Conservation (phyloP, 2,797 vertebrate species). For the Urophycis tenuis region DNA sequence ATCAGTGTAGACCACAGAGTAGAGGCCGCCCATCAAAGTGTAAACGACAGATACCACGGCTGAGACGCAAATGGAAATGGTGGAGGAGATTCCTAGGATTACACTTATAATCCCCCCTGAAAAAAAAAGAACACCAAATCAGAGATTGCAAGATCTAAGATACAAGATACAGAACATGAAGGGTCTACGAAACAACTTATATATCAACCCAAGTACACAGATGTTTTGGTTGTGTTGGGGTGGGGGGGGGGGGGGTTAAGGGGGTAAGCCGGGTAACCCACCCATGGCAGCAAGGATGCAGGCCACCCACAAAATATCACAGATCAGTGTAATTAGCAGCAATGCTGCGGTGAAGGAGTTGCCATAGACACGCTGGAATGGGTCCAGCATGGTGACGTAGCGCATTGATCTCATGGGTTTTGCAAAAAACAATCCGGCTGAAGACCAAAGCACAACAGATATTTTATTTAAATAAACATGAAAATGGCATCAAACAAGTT, state of each 20-base stretch:
- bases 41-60: slow-evolving; percentile 67
- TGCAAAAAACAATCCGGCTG: slow-evolving; percentile 56
- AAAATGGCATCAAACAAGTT: not conserved
- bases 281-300: slow-evolving; percentile 70
- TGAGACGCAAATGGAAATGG: slow-evolving; percentile 63
- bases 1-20: slow-evolving; percentile 76
- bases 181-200: not conserved
- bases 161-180: no score
- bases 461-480: not conserved
- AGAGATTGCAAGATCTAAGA: not conserved
- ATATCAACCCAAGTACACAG: no score
- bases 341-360: slow-evolving; percentile 62
- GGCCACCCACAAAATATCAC: slow-evolving; percentile 72
- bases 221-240: not conserved
- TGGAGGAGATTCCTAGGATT: slow-evolving; percentile 60
- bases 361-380: slow-evolving; percentile 62
- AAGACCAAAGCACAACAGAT: slow-evolving; percentile 8
- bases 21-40: slow-evolving; percentile 73
- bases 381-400: slow-evolving; percentile 74
- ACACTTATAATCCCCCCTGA: slow-evolving; percentile 71
- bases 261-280: slow-evolving; percentile 50
- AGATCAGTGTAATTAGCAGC: slow-evolving; percentile 64
- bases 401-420: slow-evolving; percentile 73
- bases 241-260: not conserved
- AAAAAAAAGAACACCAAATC: slow-evolving; percentile 15